These are phyloP conservation scores for Sylvietta virens DNA, from an alignment of 2,113 vertebrate genomes.

Conservation along the genomic window DNA sequence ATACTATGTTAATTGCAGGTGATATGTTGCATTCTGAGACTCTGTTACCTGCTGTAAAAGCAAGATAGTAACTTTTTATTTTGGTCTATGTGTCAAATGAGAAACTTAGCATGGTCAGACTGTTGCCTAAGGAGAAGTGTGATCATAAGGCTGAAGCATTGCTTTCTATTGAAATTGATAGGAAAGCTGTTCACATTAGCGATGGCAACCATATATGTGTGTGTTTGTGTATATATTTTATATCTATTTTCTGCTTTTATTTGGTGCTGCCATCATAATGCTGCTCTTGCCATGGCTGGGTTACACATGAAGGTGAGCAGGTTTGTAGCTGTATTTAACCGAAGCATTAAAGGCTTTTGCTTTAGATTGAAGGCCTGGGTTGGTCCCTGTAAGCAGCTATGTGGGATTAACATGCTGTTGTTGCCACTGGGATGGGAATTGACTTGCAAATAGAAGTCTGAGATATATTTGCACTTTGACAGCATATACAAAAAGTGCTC, in stretches of 20 bases:
- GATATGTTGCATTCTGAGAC: neutral
- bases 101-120: accelerated
- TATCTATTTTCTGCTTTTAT: neutral
- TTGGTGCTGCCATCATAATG: neutral
- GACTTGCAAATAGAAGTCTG: neutral
- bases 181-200: neutral
- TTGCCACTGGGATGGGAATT: neutral
- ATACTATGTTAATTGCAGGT: neutral
- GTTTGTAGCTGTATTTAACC: neutral
- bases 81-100: neutral
- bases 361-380: neutral
- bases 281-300: neutral
- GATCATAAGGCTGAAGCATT: neutral
- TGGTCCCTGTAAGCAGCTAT: neutral
- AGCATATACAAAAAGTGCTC: neutral
- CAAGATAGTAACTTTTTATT: neutral
- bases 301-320: neutral
- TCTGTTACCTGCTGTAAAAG: neutral
- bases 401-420: neutral
- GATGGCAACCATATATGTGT: accelerated
- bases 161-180: neutral
- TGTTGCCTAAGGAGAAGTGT: neutral
- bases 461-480: neutral
- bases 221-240: neutral
- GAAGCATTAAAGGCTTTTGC: neutral